Percentiles rank a stretch among this genome's conserved stretches.
Evolutionary conservation across 2,113 vertebrate genomes (phyloP).

Genomic region (Oceanodroma tethys): DNA sequence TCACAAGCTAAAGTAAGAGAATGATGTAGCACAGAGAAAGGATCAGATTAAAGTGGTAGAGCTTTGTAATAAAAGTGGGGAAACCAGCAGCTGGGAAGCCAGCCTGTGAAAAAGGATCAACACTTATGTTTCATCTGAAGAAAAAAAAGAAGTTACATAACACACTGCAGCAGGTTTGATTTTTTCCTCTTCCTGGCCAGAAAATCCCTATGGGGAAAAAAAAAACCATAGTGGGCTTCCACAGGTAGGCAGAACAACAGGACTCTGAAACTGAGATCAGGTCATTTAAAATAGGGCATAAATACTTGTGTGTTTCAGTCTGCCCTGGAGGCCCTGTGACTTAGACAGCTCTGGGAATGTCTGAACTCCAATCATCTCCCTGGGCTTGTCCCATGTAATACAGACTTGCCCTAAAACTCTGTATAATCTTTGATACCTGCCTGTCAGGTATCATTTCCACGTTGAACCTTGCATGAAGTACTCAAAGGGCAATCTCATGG

Average conservation of each 20-base stretch:
- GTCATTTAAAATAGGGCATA: background rate
- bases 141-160: background rate
- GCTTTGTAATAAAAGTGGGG: conserved; percentile 35
- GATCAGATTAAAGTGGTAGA: conserved; percentile 45
- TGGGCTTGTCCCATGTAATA: background rate
- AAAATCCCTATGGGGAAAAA: background rate
- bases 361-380: background rate
- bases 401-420: background rate
- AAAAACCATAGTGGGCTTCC: background rate
- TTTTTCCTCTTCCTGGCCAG: background rate
- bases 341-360: background rate
- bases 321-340: background rate
- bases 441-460: background rate
- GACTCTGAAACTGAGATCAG: background rate
- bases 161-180: background rate
- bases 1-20: background rate
- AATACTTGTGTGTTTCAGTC: background rate
- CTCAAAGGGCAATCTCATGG: background rate
- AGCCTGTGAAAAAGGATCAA: conserved; percentile 15
- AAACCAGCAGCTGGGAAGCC: conserved; percentile 34
- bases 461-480: background rate
- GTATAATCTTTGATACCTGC: background rate
- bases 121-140: background rate
- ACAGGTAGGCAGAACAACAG: background rate
- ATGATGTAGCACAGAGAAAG: conserved; percentile 38